Conservation (phyloP, 2,888 invertebrate genomes). For the Euproctis similis region DNA sequence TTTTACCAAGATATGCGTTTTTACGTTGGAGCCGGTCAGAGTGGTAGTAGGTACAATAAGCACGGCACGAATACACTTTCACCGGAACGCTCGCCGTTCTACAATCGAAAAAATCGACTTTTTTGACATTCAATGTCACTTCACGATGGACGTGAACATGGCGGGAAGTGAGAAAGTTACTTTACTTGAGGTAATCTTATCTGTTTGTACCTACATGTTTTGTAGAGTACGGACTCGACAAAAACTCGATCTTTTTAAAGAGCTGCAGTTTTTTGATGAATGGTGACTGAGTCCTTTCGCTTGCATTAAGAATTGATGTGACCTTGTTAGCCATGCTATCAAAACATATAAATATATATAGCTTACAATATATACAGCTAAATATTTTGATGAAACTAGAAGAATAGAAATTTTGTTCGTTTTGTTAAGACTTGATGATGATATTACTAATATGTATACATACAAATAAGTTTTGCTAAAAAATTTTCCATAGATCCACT, state of each 20-base stretch:
- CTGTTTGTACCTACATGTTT: conserved; percentile 2
- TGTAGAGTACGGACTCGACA: conserved; percentile 4
- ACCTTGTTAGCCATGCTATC: too few species aligned
- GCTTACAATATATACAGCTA: too few species aligned
- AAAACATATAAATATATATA: too few species aligned
- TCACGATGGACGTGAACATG: conserved; percentile 3
- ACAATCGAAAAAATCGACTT: conserved; percentile 14
- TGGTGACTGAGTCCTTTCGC: too few species aligned
- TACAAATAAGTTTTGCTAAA: too few species aligned
- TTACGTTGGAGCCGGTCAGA: conserved; percentile 21
- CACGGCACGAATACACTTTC: conserved; percentile 22
- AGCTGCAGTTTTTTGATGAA: too few species aligned
- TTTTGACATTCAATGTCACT: conserved; percentile 11
- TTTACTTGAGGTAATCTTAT: conserved; percentile 5
- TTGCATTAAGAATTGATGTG: too few species aligned
- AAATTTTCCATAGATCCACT: too few species aligned
- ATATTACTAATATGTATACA: too few species aligned
- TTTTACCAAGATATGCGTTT: conserved; percentile 24
- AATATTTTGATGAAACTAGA: too few species aligned
- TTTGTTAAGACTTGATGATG: too few species aligned
- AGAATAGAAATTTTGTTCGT: too few species aligned
- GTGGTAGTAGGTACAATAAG: conserved; percentile 21
- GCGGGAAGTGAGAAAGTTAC: conserved; percentile 5
- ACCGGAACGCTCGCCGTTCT: conserved; percentile 5
- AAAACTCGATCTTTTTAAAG: conserved; percentile 5